These are phyloP conservation scores for Apostichopus leukothele DNA, from an alignment of 53 echinoderm and acorn worm genomes.

Conservation along the genomic window DNA sequence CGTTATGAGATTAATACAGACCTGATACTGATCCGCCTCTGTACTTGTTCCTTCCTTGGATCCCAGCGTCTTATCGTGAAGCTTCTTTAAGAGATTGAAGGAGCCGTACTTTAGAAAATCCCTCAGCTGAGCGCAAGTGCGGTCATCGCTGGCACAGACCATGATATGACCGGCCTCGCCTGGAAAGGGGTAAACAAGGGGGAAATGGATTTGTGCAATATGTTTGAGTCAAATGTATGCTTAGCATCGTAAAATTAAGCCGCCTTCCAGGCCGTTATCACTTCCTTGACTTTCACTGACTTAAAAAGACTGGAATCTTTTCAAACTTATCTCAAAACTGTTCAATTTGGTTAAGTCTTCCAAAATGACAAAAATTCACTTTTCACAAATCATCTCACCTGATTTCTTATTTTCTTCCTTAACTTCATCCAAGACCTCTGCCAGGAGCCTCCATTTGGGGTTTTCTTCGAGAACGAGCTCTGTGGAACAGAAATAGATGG, in stretches of 20 bases:
- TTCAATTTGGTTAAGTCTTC: too few species aligned
- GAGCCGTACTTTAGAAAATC: conserved; percentile 88
- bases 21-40: not conserved
- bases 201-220: not conserved
- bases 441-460: conserved; percentile 91
- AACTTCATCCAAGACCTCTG: conserved; percentile 87
- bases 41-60: conserved; percentile 16
- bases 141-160: conserved; percentile 95
- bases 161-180: conserved; percentile 66
- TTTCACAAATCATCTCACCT: conserved; percentile 33
- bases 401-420: conserved; percentile 72
- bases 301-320: too few species aligned
- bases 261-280: too few species aligned
- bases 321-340: too few species aligned
- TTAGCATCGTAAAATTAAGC: too few species aligned
- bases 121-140: conserved; percentile 92
- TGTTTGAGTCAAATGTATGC: too few species aligned
- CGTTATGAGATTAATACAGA: too few species aligned
- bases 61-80: conserved; percentile 62
- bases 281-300: too few species aligned
- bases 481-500: not conserved
- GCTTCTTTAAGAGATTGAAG: conserved; percentile 62
- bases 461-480: conserved; percentile 83
- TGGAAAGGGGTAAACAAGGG: conserved; percentile 2
- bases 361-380: too few species aligned